Percentiles rank a stretch among this genome's conserved stretches.
Conservation (phyloP, 2,113 vertebrate genomes). For the Rhea pennata region DNA sequence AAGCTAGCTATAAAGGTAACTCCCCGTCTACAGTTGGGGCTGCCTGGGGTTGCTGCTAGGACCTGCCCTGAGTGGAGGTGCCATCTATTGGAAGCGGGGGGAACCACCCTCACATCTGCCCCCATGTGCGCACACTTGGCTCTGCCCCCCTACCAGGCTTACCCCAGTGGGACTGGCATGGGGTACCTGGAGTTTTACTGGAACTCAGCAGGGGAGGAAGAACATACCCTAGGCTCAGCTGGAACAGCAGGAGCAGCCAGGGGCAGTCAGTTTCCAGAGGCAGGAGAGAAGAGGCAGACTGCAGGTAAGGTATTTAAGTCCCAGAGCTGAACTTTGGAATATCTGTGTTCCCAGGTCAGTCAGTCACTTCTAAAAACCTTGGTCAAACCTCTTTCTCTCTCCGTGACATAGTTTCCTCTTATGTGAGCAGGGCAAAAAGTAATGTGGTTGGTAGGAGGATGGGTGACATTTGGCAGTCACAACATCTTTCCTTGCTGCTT, state of each 20-base stretch:
- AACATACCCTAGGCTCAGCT: accelerated
- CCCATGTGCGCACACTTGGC: constrained; percentile 45
- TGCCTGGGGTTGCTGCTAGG: neutral
- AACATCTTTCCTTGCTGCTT: accelerated
- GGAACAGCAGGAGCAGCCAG: neutral
- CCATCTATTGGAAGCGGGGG: neutral
- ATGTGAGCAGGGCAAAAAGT: neutral
- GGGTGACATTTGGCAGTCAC: neutral
- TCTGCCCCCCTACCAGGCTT: constrained; percentile 19
- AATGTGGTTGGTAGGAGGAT: neutral
- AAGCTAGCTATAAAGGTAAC: constrained; percentile 39
- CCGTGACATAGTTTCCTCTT: neutral
- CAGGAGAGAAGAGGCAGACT: neutral
- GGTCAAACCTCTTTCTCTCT: neutral
- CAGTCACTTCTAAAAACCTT: accelerated
- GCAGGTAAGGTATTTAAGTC: constrained; percentile 28
- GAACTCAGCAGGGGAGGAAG: neutral
- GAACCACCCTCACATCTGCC: neutral
- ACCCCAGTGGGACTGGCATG: neutral
- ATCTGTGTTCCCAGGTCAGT: neutral
- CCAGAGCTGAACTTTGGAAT: neutral
- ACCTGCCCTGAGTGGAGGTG: neutral
- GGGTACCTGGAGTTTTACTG: constrained; percentile 34
- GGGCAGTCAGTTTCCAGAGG: neutral
- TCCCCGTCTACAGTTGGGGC: neutral